phyloP scores from a whole-genome alignment of 2,888 invertebrate species.

The Liodrosophila aerea region DNA sequence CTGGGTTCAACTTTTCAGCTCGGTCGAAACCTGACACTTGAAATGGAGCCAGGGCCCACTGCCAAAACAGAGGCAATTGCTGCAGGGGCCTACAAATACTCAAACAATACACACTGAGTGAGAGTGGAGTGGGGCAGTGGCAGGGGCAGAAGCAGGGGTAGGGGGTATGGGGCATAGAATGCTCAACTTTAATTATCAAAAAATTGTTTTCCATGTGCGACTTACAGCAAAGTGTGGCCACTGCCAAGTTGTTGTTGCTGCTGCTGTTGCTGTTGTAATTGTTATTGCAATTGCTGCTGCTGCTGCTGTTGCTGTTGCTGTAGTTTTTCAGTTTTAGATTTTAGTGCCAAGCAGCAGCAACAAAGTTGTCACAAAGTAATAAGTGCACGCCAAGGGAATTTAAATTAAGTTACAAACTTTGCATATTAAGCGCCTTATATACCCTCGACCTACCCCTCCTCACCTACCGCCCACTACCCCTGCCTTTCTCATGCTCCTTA shows the following conservation, averaged over 20 bases:
- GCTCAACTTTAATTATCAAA: constrained; percentile 60
- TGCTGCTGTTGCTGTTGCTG: constrained; percentile 13
- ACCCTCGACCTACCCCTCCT: neutral
- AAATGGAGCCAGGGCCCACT: constrained; percentile 59
- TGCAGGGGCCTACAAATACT: constrained; percentile 28
- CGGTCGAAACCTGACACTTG: constrained; percentile 52
- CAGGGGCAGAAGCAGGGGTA: neutral
- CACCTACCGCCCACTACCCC: neutral
- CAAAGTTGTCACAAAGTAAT: constrained; percentile 62
- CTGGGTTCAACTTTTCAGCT: constrained; percentile 45
- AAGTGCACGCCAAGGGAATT: constrained; percentile 67
- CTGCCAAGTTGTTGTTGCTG: constrained; percentile 46
- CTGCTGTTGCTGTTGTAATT: constrained; percentile 17
- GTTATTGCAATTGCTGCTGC: constrained; percentile 12
- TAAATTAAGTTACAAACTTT: constrained; percentile 72
- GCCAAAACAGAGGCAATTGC: constrained; percentile 53
- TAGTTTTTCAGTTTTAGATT: constrained; percentile 40
- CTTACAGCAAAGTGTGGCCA: constrained; percentile 52
- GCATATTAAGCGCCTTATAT: constrained; percentile 59
- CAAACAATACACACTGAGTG: constrained; percentile 5
- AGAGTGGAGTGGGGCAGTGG: too few relatives aligned
- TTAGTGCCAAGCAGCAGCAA: constrained; percentile 44
- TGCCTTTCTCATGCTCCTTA: neutral
- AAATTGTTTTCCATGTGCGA: constrained; percentile 61
- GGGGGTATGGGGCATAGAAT: constrained; percentile 26